Base-by-base conservation (phyloP, 2,888 invertebrate genomes). In the Coenonympha glycerion region DNA sequence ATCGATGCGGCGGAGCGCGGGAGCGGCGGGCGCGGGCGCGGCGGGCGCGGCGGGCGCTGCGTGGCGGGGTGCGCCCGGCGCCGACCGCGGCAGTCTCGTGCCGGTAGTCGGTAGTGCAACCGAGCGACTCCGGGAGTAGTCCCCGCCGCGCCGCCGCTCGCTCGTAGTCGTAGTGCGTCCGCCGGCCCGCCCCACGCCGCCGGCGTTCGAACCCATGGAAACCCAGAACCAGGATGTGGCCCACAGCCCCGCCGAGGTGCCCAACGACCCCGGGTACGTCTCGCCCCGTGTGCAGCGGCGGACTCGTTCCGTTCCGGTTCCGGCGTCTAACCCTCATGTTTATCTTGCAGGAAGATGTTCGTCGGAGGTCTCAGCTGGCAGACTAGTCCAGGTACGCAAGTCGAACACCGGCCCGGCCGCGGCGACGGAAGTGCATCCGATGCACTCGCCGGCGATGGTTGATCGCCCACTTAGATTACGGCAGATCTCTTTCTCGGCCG, bases 281-380 rank as follows among this genome's bases (percentile, higher is more conserved):
- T 55, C 52, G 53, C 51, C 47, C 47, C 63, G 46, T 19, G 50
- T 55, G 56, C 53, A 62, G 54, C 62, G 58, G 57, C 49, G 52
- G 49, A 60, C 59, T 59, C 58, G 57, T 51, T 53, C 57, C 52
- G 56, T 56, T 61, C 57, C 59, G 60, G 63, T 61, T 64, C 60
- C 71, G 64, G 64, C 67, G 60, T 71, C 78, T 81, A 74, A 83
- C 72, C 71, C 68, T 68, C 74, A 79, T 87, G 89, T 90, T 90
- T 91, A 88, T 85, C 71, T 95, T 95, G 73, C 93, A 98, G 98
- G 91, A 99, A 99, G 95, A 99, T 99, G 98, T 99, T 99, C 92
- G 97, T 99, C 90, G 99, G 99, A 80, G 99, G 99, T 79, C 93
- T 99, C 84, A 98, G 98, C 91, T 99, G 98, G 98, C 98, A 98